A percentile compares a stretch with the other conserved stretches of the same genome.
Evolutionary conservation across 1,140 invertebrate genomes (phyloP).

Genomic region (Penaeus vannamei): DNA sequence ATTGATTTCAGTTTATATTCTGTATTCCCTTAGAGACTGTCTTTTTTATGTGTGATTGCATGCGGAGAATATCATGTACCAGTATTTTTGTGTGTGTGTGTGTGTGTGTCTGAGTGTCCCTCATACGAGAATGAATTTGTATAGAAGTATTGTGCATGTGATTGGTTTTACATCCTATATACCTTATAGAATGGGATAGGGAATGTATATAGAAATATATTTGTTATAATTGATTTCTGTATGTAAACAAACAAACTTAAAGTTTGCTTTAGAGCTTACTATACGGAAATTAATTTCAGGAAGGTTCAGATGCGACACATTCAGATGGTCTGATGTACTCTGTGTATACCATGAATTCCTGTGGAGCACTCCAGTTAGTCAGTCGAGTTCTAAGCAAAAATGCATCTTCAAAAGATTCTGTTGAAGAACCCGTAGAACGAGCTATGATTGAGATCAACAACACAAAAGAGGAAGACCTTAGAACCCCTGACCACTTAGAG

Average conservation of each 20-base stretch:
- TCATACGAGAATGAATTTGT: too few species aligned
- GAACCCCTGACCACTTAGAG: not conserved
- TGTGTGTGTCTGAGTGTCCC: too few species aligned
- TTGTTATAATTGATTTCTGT: too few species aligned
- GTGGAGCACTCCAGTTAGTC: conserved; percentile 55
- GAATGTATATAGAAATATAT: too few species aligned
- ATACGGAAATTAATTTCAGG: not conserved
- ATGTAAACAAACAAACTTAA: not conserved
- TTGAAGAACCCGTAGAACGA: conserved; percentile 42
- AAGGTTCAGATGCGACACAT: conserved; percentile 37
- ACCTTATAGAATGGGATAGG: not conserved
- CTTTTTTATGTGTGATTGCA: too few species aligned
- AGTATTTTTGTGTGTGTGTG: not conserved
- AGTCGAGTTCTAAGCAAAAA: conserved; percentile 54
- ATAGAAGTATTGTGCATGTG: not conserved
- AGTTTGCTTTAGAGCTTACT: not conserved
- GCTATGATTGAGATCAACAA: conserved; percentile 49
- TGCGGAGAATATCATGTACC: not conserved
- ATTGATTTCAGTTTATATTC: too few species aligned
- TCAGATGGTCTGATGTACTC: conserved; percentile 55
- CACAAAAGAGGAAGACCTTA: conserved; percentile 21
- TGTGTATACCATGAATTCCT: conserved; percentile 56
- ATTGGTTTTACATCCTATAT: not conserved
- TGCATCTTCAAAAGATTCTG: not conserved
- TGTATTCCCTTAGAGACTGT: too few species aligned